Evolutionary conservation across 1,140 invertebrate species (phyloP).

Genomic region (Aphelenchoides fujianensis): DNA sequence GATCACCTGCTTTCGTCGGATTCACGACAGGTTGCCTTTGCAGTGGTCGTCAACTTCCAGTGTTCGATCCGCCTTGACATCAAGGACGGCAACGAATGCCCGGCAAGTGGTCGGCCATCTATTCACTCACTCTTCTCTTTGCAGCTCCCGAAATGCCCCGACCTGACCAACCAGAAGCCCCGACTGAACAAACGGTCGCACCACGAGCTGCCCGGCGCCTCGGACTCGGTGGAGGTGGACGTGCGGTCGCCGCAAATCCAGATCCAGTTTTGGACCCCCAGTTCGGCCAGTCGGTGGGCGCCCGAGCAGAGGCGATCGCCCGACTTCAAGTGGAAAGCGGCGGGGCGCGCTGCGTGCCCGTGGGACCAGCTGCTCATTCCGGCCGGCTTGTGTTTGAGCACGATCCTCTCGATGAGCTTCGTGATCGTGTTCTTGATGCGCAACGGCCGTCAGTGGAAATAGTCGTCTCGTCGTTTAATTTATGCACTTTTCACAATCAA

Average conservation of each 20-base stretch:
- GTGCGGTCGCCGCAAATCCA: constrained; percentile 46
- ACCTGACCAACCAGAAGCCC: constrained; percentile 50
- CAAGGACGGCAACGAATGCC: constrained; percentile 54
- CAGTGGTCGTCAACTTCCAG: constrained; percentile 60
- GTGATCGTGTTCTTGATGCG: constrained; percentile 8
- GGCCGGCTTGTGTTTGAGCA: constrained; percentile 10
- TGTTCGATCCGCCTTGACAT: constrained; percentile 57
- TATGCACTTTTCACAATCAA: constrained; percentile 12
- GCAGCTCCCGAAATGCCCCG: constrained; percentile 54
- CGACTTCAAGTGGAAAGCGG: no score
- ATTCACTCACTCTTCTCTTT: constrained; percentile 29
- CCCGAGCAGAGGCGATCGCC: no score
- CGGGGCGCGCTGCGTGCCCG: neutral
- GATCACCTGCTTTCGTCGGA: no score
- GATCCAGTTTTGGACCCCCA: constrained; percentile 35
- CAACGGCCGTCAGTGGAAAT: neutral
- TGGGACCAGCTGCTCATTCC: neutral
- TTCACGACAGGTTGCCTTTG: no score
- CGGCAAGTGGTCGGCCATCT: constrained; percentile 33
- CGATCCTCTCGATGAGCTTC: neutral
- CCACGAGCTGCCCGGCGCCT: neutral
- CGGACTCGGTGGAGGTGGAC: constrained; percentile 42
- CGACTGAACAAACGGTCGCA: constrained; percentile 29
- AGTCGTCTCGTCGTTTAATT: neutral
- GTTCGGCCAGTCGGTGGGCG: neutral